phyloP scores from a whole-genome alignment of 1,140 invertebrate species.

The Drosophila kohkoa region DNA sequence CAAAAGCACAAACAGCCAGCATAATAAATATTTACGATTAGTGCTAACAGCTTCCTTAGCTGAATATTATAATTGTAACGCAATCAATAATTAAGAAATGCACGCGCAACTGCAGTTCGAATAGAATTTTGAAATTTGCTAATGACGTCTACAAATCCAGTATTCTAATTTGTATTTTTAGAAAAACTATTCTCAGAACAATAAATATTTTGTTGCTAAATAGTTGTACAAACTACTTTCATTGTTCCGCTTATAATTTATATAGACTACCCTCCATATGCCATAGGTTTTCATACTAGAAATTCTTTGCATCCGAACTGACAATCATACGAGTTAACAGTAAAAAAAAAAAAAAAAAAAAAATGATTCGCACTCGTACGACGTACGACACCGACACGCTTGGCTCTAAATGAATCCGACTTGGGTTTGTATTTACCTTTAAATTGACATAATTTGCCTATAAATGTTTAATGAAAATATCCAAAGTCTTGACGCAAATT shows the following conservation, averaged over 20 bases:
- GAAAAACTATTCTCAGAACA: too few relatives aligned
- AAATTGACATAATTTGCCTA: conserved; percentile 83
- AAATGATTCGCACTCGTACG: neutral
- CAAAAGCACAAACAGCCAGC: conserved; percentile 32
- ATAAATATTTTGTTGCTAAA: too few relatives aligned
- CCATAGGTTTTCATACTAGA: neutral
- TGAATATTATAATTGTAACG: too few relatives aligned
- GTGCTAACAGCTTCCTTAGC: conserved; percentile 69
- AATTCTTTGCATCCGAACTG: neutral
- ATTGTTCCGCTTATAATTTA: too few relatives aligned
- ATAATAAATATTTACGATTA: conserved; percentile 32
- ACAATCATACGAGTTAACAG: too few relatives aligned
- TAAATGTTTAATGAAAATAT: conserved; percentile 72
- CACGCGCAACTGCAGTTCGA: neutral
- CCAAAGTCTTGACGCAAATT: conserved; percentile 39
- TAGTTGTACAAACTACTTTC: too few relatives aligned
- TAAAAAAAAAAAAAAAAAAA: too few relatives aligned
- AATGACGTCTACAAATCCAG: conserved; percentile 4
- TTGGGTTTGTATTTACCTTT: conserved; percentile 67
- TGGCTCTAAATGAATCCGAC: conserved; percentile 14
- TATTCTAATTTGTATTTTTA: conserved; percentile 9
- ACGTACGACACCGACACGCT: conserved; percentile 5
- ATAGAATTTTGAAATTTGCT: neutral
- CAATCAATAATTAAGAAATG: conserved; percentile 41
- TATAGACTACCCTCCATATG: too few relatives aligned